These are phyloP conservation scores for Guaruba guarouba DNA, from an alignment of 2,113 vertebrate species.

Conservation along the genomic window DNA sequence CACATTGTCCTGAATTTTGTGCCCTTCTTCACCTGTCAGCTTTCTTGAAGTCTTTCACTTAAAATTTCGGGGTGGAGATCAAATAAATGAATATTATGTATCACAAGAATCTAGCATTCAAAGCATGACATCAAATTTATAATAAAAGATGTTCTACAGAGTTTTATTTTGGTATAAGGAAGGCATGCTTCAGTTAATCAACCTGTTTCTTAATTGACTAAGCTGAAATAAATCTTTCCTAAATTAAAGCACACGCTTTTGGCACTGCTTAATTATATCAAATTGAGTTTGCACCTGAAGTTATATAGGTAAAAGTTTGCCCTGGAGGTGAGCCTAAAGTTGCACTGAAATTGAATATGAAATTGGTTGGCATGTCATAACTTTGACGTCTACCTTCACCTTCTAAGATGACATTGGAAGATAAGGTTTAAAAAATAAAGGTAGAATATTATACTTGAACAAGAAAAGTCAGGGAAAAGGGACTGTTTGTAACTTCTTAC, in stretches of 20 bases:
- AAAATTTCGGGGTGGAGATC: background rate
- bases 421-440: background rate
- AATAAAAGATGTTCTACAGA: background rate
- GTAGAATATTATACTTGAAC: background rate
- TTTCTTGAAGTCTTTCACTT: background rate
- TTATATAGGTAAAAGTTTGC: background rate
- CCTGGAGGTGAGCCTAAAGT: background rate
- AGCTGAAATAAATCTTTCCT: background rate
- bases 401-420: background rate
- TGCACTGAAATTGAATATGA: background rate
- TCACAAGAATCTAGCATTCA: background rate
- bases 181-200: background rate
- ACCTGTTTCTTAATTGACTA: background rate
- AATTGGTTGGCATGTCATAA: background rate
- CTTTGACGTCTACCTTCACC: background rate
- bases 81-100: background rate
- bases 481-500: background rate
- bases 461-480: background rate
- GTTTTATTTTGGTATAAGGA: background rate
- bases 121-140: background rate
- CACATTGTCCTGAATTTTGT: background rate
- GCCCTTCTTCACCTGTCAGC: background rate
- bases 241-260: background rate
- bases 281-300: background rate
- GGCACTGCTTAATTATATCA: background rate